Percentiles rank a stretch among this genome's conserved stretches.
Evolutionary conservation across 2,888 invertebrate genomes (phyloP).

Genomic region (Tenthredo notha): DNA sequence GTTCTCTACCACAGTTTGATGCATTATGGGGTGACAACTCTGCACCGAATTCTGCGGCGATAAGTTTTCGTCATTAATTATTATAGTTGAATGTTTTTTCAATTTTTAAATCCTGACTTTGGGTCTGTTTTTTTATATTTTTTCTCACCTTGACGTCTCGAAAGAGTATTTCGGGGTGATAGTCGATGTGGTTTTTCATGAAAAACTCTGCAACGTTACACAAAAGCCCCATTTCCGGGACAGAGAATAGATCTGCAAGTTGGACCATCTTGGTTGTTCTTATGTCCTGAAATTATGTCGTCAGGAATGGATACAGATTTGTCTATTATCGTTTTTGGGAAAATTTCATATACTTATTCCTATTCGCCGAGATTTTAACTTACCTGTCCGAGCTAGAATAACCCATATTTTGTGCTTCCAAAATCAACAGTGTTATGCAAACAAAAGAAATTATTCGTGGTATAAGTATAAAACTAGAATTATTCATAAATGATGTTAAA

Average conservation of each 20-base stretch:
- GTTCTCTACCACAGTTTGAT: conserved; percentile 91
- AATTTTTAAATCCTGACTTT: too few species aligned
- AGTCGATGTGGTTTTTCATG: conserved; percentile 92
- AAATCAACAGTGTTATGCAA: conserved; percentile 50
- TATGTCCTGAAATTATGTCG: conserved; percentile 79
- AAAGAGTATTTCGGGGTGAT: conserved; percentile 97
- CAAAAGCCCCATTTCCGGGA: conserved; percentile 96
- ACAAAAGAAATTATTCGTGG: conserved; percentile 37
- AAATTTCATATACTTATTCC: not conserved
- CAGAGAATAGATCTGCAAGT: conserved; percentile 96
- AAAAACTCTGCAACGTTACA: conserved; percentile 97
- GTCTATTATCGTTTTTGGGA: not conserved
- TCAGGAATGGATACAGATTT: conserved; percentile 65
- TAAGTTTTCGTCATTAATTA: not conserved
- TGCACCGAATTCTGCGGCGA: conserved; percentile 89
- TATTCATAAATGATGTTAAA: not conserved
- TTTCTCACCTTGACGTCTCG: conserved; percentile 91
- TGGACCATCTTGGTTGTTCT: conserved; percentile 89
- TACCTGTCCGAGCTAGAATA: conserved; percentile 51
- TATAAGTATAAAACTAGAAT: not conserved
- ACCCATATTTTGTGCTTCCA: conserved; percentile 34
- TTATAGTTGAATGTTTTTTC: too few species aligned
- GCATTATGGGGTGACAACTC: conserved; percentile 94
- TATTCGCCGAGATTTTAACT: conserved; percentile 3
- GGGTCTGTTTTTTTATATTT: not conserved